Conservation (phyloP, 2,888 invertebrate species). For the Ferrisia virgata region DNA sequence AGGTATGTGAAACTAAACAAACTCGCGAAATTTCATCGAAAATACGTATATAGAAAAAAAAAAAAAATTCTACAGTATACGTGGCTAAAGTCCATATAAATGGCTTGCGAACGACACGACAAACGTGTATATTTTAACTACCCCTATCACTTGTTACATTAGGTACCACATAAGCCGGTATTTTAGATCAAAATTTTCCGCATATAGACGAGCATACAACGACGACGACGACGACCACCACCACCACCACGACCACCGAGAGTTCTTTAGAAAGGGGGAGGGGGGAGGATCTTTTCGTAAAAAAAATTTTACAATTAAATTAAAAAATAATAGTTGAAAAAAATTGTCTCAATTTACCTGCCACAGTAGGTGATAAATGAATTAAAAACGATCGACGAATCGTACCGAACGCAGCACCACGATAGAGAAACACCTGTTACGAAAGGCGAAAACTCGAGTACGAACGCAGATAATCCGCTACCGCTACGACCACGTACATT, state of each 20-base stretch:
- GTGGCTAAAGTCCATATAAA: background rate
- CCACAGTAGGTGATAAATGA: background rate
- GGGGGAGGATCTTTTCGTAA: too few species aligned
- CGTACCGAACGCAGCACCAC: background rate
- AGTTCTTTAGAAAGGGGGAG: too few species aligned
- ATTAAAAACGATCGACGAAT: background rate
- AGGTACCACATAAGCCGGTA: background rate
- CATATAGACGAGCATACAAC: too few species aligned
- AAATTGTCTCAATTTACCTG: background rate
- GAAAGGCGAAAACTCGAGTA: background rate
- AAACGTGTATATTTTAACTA: background rate
- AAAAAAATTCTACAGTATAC: background rate
- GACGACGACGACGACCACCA: too few species aligned
- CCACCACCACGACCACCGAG: background rate
- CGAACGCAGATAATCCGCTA: too few species aligned
- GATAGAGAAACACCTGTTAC: conserved; percentile 4
- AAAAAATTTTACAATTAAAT: too few species aligned
- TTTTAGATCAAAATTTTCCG: background rate
- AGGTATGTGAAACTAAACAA: too few species aligned
- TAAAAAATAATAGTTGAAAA: background rate
- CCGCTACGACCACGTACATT: too few species aligned
- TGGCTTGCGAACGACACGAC: background rate
- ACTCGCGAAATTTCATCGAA: too few species aligned
- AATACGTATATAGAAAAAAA: too few species aligned
- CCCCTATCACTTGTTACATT: conserved; percentile 23